phyloP scores from a whole-genome alignment of 1,140 invertebrate species.

The Drosophila insularis region DNA sequence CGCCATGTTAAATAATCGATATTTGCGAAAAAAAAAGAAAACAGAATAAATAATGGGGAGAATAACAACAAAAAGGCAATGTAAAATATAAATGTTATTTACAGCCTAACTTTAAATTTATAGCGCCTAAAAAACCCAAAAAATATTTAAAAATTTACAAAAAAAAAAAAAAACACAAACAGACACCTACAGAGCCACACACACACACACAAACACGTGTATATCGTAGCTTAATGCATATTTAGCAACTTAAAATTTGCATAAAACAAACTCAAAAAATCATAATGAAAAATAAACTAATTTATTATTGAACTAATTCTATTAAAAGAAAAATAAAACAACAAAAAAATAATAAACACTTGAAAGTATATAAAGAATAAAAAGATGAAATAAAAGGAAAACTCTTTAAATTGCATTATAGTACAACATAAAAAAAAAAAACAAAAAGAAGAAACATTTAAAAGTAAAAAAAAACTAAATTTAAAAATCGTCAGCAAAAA shows the following conservation, averaged over 20 bases:
- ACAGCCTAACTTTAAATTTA: constrained; percentile 9
- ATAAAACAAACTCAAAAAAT: constrained; percentile 38
- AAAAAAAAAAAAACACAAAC: not conserved
- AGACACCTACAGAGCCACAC: constrained; percentile 11
- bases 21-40: constrained; percentile 24
- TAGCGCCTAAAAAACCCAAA: not conserved
- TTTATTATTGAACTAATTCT: constrained; percentile 45
- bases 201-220: constrained; percentile 41
- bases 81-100: constrained; percentile 13
- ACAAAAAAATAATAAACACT: constrained; percentile 25
- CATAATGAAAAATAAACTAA: constrained; percentile 38
- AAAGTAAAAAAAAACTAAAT: constrained; percentile 29
- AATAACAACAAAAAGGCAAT: not conserved
- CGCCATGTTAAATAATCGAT: constrained; percentile 66
- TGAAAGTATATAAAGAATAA: not conserved
- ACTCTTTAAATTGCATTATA: constrained; percentile 40
- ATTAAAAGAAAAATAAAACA: constrained; percentile 10
- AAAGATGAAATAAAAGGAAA: not conserved
- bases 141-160: constrained; percentile 1
- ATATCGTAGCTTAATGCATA: constrained; percentile 48
- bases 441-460: constrained; percentile 12
- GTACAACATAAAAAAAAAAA: constrained; percentile 31
- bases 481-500: constrained; percentile 11
- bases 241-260: constrained; percentile 55
- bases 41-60: too few species aligned